phyloP scores from a whole-genome alignment of 2,888 invertebrate species.

The Melanostoma scalare region DNA sequence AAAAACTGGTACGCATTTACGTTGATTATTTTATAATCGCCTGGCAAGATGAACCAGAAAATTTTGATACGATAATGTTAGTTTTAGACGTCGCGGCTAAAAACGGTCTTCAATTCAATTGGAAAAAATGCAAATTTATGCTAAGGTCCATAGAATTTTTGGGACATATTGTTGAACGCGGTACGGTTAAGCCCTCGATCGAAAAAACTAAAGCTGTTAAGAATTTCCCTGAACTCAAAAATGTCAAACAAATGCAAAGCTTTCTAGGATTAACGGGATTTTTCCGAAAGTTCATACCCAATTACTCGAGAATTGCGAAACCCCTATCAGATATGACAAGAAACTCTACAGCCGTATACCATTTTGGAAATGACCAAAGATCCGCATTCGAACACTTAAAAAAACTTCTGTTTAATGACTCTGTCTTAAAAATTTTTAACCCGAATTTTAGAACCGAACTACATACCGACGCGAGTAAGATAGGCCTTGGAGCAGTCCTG shows the following conservation, averaged over 20 bases:
- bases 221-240: constrained; percentile 75
- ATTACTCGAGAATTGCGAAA: constrained; percentile 76
- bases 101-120: constrained; percentile 65
- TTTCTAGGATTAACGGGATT: constrained; percentile 47
- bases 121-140: constrained; percentile 74
- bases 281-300: constrained; percentile 76
- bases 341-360: constrained; percentile 22
- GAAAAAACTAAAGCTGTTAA: constrained; percentile 75
- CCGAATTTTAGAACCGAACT: neutral
- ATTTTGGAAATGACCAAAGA: constrained; percentile 75
- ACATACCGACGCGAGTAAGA: neutral
- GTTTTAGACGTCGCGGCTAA: constrained; percentile 46
- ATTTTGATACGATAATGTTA: constrained; percentile 3
- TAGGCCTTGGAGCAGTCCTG: constrained; percentile 11
- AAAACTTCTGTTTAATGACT: constrained; percentile 1
- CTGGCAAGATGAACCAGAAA: neutral
- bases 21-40: constrained; percentile 74
- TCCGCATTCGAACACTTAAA: constrained; percentile 35
- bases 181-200: constrained; percentile 74
- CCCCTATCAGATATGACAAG: constrained; percentile 75
- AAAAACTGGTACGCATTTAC: neutral
- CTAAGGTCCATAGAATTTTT: constrained; percentile 72
- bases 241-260: constrained; percentile 75
- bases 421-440: constrained; percentile 1
- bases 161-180: constrained; percentile 75